Evolutionary conservation across 2,113 vertebrate species (phyloP).

Genomic region (Eudyptes chrysolophus): DNA sequence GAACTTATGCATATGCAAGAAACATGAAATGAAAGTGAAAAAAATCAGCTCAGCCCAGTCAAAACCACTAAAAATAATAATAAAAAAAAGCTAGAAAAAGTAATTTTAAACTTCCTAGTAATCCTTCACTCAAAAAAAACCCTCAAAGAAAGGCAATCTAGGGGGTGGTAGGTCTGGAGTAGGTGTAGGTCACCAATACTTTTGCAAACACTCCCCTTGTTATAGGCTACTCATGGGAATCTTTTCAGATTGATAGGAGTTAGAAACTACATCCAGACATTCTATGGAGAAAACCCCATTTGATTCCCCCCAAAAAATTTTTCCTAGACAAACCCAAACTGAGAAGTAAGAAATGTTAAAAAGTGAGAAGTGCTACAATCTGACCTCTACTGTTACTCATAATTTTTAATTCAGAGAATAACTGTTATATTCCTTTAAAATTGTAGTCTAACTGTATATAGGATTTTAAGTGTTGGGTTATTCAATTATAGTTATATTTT

Average conservation of each 20-base stretch:
- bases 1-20: neutral
- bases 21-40: neutral
- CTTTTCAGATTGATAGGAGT: neutral
- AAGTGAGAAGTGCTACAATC: neutral
- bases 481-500: neutral
- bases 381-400: neutral
- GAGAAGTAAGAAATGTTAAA: neutral
- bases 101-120: neutral
- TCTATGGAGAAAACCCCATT: neutral
- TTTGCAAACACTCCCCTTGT: rapidly evolving
- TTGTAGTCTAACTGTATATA: neutral
- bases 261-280: neutral
- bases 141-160: neutral
- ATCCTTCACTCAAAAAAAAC: neutral
- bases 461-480: neutral
- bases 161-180: neutral
- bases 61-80: neutral
- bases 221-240: neutral
- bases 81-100: neutral
- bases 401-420: neutral
- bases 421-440: neutral
- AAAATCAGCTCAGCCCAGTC: neutral
- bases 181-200: neutral
- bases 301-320: neutral
- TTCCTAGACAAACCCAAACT: neutral